A percentile compares a stretch with the other conserved stretches of the same genome.
These are phyloP conservation scores for Ips nitidus DNA, from an alignment of 1,140 invertebrate genomes.

Conservation along the genomic window DNA sequence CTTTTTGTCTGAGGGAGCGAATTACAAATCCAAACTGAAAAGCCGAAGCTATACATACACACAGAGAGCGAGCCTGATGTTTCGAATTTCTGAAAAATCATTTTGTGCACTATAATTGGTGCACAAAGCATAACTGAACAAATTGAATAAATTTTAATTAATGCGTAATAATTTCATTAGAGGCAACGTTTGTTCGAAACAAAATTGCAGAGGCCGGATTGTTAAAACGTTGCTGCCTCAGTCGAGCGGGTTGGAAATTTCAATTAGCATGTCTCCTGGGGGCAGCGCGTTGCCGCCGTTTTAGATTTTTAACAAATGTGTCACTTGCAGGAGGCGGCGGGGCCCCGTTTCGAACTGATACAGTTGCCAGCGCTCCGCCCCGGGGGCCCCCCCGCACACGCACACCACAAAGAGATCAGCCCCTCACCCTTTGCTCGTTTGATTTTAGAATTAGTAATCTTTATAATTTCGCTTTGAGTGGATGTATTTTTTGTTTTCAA, in stretches of 20 bases:
- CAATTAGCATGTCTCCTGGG: conserved; percentile 45
- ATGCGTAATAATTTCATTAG: conserved; percentile 51
- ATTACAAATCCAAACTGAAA: conserved; percentile 28
- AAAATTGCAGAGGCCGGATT: conserved; percentile 42
- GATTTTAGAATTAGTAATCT: too few species aligned
- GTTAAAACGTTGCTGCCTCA: conserved; percentile 26
- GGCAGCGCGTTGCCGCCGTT: conserved; percentile 32
- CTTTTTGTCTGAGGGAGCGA: conserved; percentile 15
- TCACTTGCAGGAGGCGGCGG: conserved; percentile 45
- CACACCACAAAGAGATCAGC: conserved; percentile 20
- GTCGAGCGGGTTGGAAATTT: conserved; percentile 40
- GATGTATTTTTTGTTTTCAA: too few species aligned
- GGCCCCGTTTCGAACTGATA: conserved; percentile 40
- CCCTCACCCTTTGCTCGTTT: neutral
- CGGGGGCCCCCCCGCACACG: conserved; percentile 3
- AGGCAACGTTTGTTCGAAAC: conserved; percentile 35
- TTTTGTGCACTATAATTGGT: conserved; percentile 22
- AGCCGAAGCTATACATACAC: conserved; percentile 6
- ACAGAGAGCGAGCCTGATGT: neutral
- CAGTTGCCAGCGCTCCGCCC: conserved; percentile 35
- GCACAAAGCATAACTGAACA: conserved; percentile 44
- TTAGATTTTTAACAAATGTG: conserved; percentile 51
- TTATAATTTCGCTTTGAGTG: too few species aligned
- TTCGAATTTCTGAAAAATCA: conserved; percentile 24
- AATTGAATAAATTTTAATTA: conserved; percentile 52